These are phyloP conservation scores for Microchrysa polita DNA, from an alignment of 2,888 invertebrate genomes.

Conservation along the genomic window DNA sequence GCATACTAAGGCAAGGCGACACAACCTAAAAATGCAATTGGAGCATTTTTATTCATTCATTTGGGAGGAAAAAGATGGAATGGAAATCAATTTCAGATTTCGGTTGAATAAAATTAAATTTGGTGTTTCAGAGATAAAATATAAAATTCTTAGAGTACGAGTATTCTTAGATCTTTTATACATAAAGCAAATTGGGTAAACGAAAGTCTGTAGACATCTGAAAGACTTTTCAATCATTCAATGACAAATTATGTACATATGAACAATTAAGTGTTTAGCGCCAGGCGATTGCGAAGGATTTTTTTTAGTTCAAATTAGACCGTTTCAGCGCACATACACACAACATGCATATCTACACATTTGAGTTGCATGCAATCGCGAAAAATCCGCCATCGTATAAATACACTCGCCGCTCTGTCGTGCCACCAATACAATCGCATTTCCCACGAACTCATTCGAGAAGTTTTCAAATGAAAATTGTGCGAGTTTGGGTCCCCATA, in stretches of 20 bases:
- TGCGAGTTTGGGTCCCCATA: slow-evolving; percentile 52
- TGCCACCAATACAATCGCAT: slow-evolving; percentile 2
- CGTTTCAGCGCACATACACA: not conserved
- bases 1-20: not conserved
- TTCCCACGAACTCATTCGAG: slow-evolving; percentile 14
- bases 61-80: no score
- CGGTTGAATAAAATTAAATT: no score
- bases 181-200: not conserved
- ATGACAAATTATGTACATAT: no score
- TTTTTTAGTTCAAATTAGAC: not conserved
- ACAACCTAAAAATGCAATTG: not conserved
- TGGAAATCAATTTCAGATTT: no score
- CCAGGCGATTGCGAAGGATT: not conserved
- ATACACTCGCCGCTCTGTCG: not conserved
- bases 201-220: not conserved
- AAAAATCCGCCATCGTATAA: not conserved
- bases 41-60: not conserved
- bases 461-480: slow-evolving; percentile 48
- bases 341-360: not conserved
- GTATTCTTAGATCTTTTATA: no score
- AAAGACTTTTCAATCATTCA: no score
- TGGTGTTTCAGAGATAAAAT: no score
- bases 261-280: no score
- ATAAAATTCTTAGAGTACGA: no score
- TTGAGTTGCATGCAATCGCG: slow-evolving; percentile 11